These are phyloP conservation scores for Phycodurus eques DNA, from an alignment of 2,113 vertebrate species.

Conservation along the genomic window DNA sequence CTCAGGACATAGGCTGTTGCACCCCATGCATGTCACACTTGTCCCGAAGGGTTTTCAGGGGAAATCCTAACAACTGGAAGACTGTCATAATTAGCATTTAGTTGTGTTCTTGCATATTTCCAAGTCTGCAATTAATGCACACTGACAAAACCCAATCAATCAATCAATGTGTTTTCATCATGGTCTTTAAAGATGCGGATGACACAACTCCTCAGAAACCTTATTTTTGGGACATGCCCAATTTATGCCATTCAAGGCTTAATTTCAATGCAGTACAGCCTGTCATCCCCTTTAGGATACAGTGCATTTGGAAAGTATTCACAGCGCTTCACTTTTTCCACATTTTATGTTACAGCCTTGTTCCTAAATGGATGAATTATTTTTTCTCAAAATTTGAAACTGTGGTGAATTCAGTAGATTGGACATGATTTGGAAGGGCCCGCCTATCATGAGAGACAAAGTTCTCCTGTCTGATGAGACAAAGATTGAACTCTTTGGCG, in stretches of 20 bases:
- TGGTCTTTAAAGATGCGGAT: too few relatives aligned
- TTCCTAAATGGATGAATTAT: background rate
- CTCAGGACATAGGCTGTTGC: conserved; percentile 33
- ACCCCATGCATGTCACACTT: conserved; percentile 12
- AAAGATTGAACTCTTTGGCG: too few relatives aligned
- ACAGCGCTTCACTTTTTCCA: background rate
- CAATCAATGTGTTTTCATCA: too few relatives aligned
- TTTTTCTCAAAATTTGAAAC: too few relatives aligned
- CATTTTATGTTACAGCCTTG: background rate
- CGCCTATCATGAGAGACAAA: too few relatives aligned
- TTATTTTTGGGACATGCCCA: background rate
- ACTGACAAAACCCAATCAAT: too few relatives aligned
- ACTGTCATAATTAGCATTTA: conserved; percentile 26
- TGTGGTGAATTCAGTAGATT: too few relatives aligned
- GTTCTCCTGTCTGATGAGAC: too few relatives aligned
- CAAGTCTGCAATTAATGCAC: conserved; percentile 6
- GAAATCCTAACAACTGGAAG: conserved; percentile 5
- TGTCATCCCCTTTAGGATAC: background rate
- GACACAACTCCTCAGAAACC: too few relatives aligned
- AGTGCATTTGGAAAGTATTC: background rate
- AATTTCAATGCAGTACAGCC: background rate
- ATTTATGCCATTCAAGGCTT: background rate
- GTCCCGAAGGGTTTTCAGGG: background rate
- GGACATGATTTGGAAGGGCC: too few relatives aligned
- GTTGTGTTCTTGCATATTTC: conserved; percentile 10